Percentiles rank a stretch among this genome's conserved stretches.
Evolutionary conservation across 1,140 invertebrate species (phyloP).

Genomic region (Cyrtorhinus lividipennis): DNA sequence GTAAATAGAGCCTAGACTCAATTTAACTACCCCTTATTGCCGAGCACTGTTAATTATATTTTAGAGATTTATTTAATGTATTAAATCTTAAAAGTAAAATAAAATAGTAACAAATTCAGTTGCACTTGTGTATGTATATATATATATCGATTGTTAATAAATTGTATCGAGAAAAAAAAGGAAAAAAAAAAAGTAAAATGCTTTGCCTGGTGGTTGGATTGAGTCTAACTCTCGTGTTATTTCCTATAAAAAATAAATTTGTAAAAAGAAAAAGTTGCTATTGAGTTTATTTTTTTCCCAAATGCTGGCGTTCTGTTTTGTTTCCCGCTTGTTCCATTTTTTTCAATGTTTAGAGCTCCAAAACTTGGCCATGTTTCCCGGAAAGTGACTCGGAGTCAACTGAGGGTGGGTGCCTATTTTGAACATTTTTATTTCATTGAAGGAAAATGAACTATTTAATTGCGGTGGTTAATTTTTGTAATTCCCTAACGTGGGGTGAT

Average conservation of each 20-base stretch:
- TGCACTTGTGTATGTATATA: background rate
- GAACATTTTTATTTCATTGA: background rate
- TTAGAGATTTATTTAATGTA: constrained; percentile 13
- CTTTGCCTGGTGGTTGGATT: background rate
- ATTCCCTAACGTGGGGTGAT: too few relatives aligned
- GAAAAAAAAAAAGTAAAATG: background rate
- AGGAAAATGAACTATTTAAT: background rate
- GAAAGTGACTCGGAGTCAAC: background rate
- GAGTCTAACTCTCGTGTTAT: background rate
- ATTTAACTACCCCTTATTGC: constrained; percentile 1
- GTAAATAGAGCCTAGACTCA: background rate
- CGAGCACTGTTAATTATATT: constrained; percentile 11
- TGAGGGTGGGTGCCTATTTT: background rate
- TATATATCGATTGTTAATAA: background rate
- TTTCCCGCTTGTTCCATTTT: background rate
- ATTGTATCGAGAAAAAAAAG: background rate
- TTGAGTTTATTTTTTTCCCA: background rate
- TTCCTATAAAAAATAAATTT: background rate
- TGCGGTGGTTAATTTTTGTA: background rate
- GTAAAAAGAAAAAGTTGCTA: background rate
- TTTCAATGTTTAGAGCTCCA: background rate
- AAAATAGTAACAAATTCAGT: background rate
- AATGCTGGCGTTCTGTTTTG: too few relatives aligned
- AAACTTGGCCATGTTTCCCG: background rate
- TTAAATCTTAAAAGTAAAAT: background rate